Conservation (phyloP, 2,797 vertebrate species). For the Intellagama lesueurii region DNA sequence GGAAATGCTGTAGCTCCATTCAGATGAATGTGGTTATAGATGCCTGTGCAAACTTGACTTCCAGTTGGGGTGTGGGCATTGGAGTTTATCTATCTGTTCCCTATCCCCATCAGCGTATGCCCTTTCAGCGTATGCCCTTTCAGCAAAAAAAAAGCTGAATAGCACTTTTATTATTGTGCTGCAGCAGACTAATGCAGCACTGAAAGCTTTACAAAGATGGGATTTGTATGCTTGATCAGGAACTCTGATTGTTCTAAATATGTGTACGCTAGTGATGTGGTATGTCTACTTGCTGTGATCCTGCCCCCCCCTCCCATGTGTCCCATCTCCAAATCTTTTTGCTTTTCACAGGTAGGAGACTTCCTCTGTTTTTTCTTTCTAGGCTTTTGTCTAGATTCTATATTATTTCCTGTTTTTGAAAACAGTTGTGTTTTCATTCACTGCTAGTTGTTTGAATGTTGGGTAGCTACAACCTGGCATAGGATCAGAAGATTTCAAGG, state of each 20-base stretch:
- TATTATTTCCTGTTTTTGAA: not conserved
- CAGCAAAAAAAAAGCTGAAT: too few relatives aligned
- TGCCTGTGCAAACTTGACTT: too few relatives aligned
- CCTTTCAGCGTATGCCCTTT: too few relatives aligned
- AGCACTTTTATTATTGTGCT: not conserved
- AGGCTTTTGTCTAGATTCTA: constrained; percentile 10
- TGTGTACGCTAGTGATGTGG: not conserved
- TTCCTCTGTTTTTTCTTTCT: not conserved
- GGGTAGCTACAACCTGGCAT: not conserved
- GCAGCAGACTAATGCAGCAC: not conserved
- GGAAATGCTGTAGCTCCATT: too few relatives aligned
- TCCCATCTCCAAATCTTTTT: not conserved
- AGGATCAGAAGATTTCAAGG: constrained; percentile 19
- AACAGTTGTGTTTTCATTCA: not conserved
- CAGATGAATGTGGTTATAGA: too few relatives aligned
- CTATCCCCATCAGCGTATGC: too few relatives aligned
- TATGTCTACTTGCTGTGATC: too few relatives aligned
- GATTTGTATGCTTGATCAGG: not conserved
- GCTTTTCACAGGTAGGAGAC: not conserved
- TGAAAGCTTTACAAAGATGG: not conserved
- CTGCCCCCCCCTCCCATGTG: not conserved
- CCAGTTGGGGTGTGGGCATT: too few relatives aligned
- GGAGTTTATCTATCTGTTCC: too few relatives aligned
- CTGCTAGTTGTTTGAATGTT: not conserved
- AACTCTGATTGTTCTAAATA: not conserved